A percentile compares a stretch with the other conserved stretches of the same genome.
Evolutionary conservation across 1,140 invertebrate species (phyloP).

Genomic region (Hypsibius dujardini): DNA sequence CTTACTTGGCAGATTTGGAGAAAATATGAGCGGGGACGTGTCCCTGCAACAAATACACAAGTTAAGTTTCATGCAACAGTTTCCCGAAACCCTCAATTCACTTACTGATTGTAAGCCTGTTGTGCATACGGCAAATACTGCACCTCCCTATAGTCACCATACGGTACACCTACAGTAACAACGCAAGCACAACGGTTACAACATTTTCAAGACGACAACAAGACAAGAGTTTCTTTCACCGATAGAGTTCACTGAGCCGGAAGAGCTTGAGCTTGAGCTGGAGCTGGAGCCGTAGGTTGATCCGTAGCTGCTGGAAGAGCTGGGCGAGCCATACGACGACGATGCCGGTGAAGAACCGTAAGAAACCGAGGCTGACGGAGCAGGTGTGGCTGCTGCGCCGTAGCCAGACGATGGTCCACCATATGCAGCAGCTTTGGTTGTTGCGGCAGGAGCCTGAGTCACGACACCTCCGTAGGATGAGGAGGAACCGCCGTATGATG

Average conservation of each 20-base stretch:
- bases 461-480: neutral
- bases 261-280: neutral
- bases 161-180: neutral
- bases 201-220: neutral
- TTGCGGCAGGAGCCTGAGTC: neutral
- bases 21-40: neutral
- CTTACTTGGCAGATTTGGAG: slow-evolving; percentile 7
- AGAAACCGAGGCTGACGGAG: neutral
- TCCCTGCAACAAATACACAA: too few species aligned
- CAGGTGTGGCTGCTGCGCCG: neutral
- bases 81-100: too few species aligned
- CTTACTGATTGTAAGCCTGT: neutral
- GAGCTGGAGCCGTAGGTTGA: neutral
- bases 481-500: neutral
- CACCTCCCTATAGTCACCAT: neutral
- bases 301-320: neutral
- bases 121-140: slow-evolving; percentile 9
- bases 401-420: neutral
- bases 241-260: neutral
- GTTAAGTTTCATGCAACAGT: too few species aligned
- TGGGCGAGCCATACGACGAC: too few species aligned
- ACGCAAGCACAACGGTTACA: neutral
- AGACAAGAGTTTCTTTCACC: neutral
- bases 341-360: neutral
- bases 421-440: neutral